phyloP scores from a whole-genome alignment of 2,113 vertebrate genomes.

The Butastur rufipennis region DNA sequence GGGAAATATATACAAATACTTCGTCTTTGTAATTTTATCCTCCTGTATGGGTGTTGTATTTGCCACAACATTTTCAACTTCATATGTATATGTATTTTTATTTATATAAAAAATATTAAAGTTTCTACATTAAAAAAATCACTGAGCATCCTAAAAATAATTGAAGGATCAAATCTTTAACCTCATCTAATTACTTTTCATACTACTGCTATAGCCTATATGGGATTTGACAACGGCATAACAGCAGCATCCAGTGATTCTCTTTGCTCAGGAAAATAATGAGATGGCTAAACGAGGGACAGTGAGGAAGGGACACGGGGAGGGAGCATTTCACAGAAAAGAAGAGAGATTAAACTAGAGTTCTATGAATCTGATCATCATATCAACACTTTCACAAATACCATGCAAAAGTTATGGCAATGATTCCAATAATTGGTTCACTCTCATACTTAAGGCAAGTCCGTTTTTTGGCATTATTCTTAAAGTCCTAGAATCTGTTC shows the following conservation, averaged over 20 bases:
- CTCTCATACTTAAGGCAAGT: not conserved
- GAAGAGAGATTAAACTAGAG: not conserved
- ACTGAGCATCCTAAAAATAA: not conserved
- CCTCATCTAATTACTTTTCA: not conserved
- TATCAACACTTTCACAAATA: not conserved
- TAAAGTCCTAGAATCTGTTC: not conserved
- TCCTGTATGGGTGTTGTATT: not conserved
- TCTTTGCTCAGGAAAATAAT: not conserved
- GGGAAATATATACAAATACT: not conserved
- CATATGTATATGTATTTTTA: not conserved
- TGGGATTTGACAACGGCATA: not conserved
- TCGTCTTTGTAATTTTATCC: not conserved
- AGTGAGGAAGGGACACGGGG: not conserved
- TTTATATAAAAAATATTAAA: not conserved
- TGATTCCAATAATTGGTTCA: not conserved
- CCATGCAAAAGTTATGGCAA: not conserved
- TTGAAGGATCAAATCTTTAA: not conserved
- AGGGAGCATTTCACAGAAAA: not conserved
- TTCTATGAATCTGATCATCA: not conserved
- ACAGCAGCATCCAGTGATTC: not conserved
- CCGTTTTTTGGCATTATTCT: not conserved
- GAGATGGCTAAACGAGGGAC: not conserved
- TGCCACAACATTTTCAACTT: not conserved
- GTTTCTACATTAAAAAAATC: not conserved
- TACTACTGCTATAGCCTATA: not conserved